phyloP scores from a whole-genome alignment of 2,113 vertebrate species.

The Pollimyrus isidori region DNA sequence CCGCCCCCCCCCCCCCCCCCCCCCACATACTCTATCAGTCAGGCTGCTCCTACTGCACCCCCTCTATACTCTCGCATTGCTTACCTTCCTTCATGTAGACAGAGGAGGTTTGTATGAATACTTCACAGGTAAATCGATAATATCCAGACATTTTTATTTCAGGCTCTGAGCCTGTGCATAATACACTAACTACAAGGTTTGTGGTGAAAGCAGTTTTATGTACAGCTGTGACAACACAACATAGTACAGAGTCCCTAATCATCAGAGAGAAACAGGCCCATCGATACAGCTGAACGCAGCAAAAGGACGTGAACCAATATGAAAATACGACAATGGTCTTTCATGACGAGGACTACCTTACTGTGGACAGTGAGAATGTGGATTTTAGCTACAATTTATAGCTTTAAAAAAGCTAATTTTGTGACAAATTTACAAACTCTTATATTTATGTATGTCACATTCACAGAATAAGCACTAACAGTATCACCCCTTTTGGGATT shows the following conservation, averaged over 20 bases:
- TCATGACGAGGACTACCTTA: background rate
- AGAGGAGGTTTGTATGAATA: background rate
- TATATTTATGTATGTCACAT: background rate
- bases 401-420: background rate
- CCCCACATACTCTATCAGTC: background rate
- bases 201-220: background rate
- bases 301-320: background rate
- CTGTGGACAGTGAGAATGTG: background rate
- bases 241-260: background rate
- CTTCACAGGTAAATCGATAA: background rate
- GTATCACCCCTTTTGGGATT: background rate
- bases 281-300: background rate
- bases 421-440: background rate
- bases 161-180: background rate
- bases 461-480: background rate
- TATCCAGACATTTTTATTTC: background rate
- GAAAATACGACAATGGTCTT: background rate
- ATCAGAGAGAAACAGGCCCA: background rate
- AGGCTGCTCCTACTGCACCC: background rate
- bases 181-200: background rate
- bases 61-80: background rate
- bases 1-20: background rate
- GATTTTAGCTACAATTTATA: background rate
- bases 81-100: background rate
- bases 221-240: background rate